Percentiles rank a stretch among this genome's conserved stretches.
Evolutionary conservation across 2,113 vertebrate species (phyloP).

Genomic region (Crotalus horridus): DNA sequence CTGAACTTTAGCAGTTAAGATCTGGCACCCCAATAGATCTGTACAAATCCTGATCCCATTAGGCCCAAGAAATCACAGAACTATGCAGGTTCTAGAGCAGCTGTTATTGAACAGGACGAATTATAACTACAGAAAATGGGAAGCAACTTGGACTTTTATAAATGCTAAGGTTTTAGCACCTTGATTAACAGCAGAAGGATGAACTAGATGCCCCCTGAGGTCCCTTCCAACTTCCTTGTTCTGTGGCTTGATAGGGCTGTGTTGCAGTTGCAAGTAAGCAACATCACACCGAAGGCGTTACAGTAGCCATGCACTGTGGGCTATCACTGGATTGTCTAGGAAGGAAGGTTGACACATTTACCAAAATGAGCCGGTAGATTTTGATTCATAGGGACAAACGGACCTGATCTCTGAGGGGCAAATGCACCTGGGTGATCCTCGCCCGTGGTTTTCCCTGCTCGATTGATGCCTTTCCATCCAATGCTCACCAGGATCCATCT

Average conservation of each 20-base stretch:
- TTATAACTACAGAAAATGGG: neutral
- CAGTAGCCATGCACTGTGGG: neutral
- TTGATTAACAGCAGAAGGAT: neutral
- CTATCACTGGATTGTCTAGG: neutral
- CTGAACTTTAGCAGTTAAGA: neutral
- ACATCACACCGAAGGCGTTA: neutral
- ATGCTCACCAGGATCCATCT: neutral
- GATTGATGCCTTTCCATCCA: neutral
- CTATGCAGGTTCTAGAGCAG: neutral
- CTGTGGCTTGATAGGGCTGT: neutral
- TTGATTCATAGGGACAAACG: neutral
- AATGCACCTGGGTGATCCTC: neutral
- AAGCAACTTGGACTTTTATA: neutral
- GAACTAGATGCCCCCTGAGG: neutral
- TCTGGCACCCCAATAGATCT: neutral
- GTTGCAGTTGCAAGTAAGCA: neutral
- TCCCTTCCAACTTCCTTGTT: neutral
- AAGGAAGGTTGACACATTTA: neutral
- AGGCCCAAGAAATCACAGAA: neutral
- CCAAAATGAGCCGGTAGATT: neutral
- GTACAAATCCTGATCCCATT: neutral
- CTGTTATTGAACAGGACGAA: neutral
- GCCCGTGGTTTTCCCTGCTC: neutral
- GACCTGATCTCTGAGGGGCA: neutral
- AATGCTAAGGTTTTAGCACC: neutral